A percentile compares a stretch with the other conserved stretches of the same genome.
These are phyloP conservation scores for Aldrovandia affinis DNA, from an alignment of 2,797 vertebrate species.

Conservation along the genomic window DNA sequence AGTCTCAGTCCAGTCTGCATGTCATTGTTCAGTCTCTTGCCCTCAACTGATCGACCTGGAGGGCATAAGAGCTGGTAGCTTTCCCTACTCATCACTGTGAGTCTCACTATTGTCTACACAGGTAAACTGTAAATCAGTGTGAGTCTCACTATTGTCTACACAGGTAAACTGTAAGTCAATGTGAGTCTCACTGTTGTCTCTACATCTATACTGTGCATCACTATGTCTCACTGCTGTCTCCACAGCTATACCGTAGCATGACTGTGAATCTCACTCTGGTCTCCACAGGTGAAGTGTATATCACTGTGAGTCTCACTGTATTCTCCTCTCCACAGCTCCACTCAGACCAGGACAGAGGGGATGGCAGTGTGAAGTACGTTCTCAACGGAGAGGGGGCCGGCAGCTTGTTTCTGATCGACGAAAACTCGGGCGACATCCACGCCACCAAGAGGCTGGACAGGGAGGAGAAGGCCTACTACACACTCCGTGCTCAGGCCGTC, in stretches of 20 bases:
- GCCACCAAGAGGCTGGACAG: constrained; percentile 95
- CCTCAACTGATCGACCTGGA: too few relatives aligned
- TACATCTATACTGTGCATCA: neutral
- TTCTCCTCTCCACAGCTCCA: constrained; percentile 82
- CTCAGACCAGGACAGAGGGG: constrained; percentile 94
- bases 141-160: neutral
- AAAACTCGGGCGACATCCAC: constrained; percentile 96
- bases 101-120: neutral
- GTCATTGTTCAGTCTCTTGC: too few relatives aligned
- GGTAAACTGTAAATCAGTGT: neutral
- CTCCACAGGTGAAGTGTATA: neutral
- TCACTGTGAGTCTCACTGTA: constrained; percentile 21
- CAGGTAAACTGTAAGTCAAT: neutral
- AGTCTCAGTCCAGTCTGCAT: neutral
- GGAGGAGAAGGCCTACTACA: constrained; percentile 92
- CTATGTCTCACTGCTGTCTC: neutral
- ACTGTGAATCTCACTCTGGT: neutral
- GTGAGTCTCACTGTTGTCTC: neutral
- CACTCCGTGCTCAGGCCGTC: constrained; percentile 90
- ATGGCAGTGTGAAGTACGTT: constrained; percentile 92
- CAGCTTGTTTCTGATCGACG: constrained; percentile 90
- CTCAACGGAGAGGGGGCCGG: constrained; percentile 95
- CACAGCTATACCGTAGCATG: neutral
- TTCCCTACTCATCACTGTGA: neutral
- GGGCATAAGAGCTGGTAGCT: too few relatives aligned